A percentile compares a stretch with the other conserved stretches of the same genome.
phyloP scores from a whole-genome alignment of 2,797 vertebrate species.

The Sternotherus odoratus region DNA sequence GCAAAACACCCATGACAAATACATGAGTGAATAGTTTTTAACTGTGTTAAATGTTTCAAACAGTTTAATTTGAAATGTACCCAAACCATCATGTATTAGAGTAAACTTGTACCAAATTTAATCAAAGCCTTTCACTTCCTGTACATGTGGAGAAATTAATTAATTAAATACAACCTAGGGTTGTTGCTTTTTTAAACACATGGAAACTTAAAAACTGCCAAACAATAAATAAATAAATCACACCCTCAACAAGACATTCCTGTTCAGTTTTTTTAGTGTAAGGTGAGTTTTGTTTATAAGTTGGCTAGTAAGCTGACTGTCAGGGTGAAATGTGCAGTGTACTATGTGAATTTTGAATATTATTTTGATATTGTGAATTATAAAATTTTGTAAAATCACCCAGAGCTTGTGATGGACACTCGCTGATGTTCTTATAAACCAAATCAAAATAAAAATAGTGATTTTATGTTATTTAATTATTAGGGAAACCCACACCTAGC shows the following conservation, averaged over 20 bases:
- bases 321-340: not conserved
- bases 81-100: not conserved
- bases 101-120: not conserved
- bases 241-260: not conserved
- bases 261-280: not conserved
- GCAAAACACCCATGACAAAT: not conserved
- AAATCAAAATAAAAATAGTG: not conserved
- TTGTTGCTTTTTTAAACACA: accelerated
- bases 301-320: not conserved
- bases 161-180: not conserved
- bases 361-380: not conserved
- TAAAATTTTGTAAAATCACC: not conserved
- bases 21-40: not conserved
- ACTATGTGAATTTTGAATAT: not conserved
- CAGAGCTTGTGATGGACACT: not conserved
- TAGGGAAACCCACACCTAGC: not conserved
- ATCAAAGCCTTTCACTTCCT: not conserved
- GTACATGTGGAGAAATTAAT: not conserved
- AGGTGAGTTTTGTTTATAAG: not conserved
- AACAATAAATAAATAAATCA: not conserved
- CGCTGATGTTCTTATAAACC: not conserved
- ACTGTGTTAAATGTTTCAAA: not conserved
- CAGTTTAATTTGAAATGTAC: not conserved
- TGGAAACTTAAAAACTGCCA: not conserved
- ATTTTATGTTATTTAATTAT: not conserved